Evolutionary conservation across 1,140 invertebrate genomes (phyloP).

Genomic region (Drosophila chauvacae): DNA sequence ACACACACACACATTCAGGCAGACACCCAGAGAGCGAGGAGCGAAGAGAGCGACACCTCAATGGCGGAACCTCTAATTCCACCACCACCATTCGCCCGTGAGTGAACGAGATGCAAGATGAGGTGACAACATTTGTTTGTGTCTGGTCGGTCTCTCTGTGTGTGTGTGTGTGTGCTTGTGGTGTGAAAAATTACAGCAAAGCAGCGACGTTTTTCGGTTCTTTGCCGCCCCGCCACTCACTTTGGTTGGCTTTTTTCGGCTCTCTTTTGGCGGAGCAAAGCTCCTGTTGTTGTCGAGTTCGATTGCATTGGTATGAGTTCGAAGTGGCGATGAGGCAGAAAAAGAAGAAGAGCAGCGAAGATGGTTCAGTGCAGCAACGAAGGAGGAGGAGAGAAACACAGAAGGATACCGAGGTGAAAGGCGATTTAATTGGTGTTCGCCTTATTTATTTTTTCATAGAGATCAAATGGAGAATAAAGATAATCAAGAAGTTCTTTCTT

Average conservation of each 20-base stretch:
- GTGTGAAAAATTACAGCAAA: constrained; percentile 81
- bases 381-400: constrained; percentile 3
- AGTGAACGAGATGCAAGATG: constrained; percentile 28
- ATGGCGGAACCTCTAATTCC: constrained; percentile 69
- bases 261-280: constrained; percentile 10
- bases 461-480: background rate
- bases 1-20: constrained; percentile 44
- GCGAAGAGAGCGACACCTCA: constrained; percentile 64
- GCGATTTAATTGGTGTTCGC: constrained; percentile 42
- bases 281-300: constrained; percentile 3
- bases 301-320: constrained; percentile 30
- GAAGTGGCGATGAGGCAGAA: background rate
- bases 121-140: constrained; percentile 43
- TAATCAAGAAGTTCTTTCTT: background rate
- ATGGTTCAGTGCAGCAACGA: background rate
- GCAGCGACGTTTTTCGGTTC: constrained; percentile 55
- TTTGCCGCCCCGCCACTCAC: constrained; percentile 16
- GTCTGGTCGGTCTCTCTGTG: background rate
- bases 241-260: constrained; percentile 38
- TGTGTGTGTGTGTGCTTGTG: constrained; percentile 30
- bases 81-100: constrained; percentile 35
- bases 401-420: constrained; percentile 50
- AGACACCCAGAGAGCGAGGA: constrained; percentile 39
- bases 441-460: background rate
- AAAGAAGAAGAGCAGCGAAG: constrained; percentile 29